Evolutionary conservation across 2,888 invertebrate species (phyloP).

Genomic region (Drosophila recens): DNA sequence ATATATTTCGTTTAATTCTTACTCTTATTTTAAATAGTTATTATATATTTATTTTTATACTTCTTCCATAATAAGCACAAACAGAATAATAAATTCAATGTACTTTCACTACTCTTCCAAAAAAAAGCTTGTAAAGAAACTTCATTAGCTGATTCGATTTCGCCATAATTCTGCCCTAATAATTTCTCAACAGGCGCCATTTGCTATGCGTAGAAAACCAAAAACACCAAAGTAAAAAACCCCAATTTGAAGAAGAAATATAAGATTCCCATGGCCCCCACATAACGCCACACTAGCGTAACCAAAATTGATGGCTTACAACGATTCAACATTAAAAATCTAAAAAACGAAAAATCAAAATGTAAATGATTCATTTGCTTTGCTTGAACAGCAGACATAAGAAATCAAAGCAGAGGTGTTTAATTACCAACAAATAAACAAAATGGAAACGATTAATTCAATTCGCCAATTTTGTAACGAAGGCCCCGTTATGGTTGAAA

Average conservation of each 20-base stretch:
- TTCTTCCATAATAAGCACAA: neutral
- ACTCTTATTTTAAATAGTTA: too few relatives aligned
- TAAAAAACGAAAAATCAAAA: conserved; percentile 45
- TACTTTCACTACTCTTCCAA: conserved; percentile 2
- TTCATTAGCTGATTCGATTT: conserved; percentile 73
- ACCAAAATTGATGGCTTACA: conserved; percentile 76
- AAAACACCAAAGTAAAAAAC: conserved; percentile 6
- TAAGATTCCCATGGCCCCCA: conserved; percentile 74
- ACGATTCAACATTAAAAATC: conserved; percentile 77
- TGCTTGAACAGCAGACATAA: conserved; percentile 69
- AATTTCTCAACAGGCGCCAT: conserved; percentile 78
- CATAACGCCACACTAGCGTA: conserved; percentile 62
- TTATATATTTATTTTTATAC: neutral
- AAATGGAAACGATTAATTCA: conserved; percentile 81
- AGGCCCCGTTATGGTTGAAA: conserved; percentile 74
- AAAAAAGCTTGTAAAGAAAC: conserved; percentile 38
- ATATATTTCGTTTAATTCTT: too few relatives aligned
- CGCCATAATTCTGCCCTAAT: conserved; percentile 76
- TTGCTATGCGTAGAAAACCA: conserved; percentile 53
- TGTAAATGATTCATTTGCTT: conserved; percentile 79
- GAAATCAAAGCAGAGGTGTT: conserved; percentile 81
- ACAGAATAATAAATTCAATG: neutral
- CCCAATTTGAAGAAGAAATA: conserved; percentile 25
- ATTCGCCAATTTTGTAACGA: conserved; percentile 77
- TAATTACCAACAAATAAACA: conserved; percentile 83